Base-by-base conservation (phyloP, 2,888 invertebrate genomes). In the Neuroscelio doddi region DNA sequence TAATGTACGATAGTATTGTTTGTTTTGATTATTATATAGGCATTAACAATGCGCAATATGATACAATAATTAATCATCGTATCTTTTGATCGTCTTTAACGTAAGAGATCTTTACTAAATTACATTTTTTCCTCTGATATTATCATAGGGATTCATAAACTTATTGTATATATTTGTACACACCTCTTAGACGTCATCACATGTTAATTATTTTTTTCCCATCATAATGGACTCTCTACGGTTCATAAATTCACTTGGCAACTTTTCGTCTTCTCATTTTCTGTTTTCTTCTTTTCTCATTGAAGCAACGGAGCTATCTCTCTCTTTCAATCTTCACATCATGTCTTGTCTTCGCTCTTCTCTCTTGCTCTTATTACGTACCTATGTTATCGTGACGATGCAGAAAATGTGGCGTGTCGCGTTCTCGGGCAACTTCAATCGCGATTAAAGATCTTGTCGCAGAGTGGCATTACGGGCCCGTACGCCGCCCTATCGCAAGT, bases 391-490 rank as follows among this genome's bases (percentile, higher is more conserved):
- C 82, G 77, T 70, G 59, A 68, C 72, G 69, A 61, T 68, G 70
- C 78, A 77, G 77, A 68, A 72, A 75, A 76, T 79, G 74, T 79
- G 77, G 76, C 77, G 78, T 77, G 79, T 77, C 73, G 75, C 77
- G 75, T 74, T 71, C 67, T 73, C 73, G 70, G 71, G 73, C 70
- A 70, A 52, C 70, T 77, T 79, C 75, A 78, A 81, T 82, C 78
- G 78, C 77, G 83, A 82, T 82, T 79, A 75, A 79, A 81, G 82
- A 82, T 83, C 82, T 83, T 81, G 82, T 79, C 82, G 74, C 75
- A 75, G 75, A 76, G 71, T 74, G 73, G 74, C 79, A 75, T 76
- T 75, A 73, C 75, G 75, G 69, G 75, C 72, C 71, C 71, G 70
- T 68, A 66, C 73, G 69, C 72, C 70, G 63, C 59, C 63, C 65